Evolutionary conservation across 2,797 vertebrate species (phyloP), one percentile per base, ranked within the genome.

Genomic region (Phoeniculus purpureus): DNA sequence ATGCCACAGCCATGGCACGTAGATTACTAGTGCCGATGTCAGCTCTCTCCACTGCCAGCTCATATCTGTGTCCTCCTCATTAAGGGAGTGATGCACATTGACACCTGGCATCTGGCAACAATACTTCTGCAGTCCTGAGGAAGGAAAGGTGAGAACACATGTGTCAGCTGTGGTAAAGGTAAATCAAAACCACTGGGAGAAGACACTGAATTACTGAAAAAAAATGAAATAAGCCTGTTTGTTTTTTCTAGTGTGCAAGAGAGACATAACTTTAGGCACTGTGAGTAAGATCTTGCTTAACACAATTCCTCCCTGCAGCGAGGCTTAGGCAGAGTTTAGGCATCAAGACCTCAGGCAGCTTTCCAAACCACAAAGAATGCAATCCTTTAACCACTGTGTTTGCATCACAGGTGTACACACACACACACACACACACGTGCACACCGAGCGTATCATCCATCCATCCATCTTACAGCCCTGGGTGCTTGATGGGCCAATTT

Each of bases 101-200:
- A 87, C 94, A 80, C 43, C 48, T 68, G 85, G 61, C 92, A 90
- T 78, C 85, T 66, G 94, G 85, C 60, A 88, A 23, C 83, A 92
- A 86, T 88, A 64, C 68, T 64, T 51, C 87, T 93, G 59, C 45
- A 22, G 45, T 85, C 62, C 67, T 83, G 27, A 3, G 29, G 72
- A 85, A 74, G 29, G 51, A 82, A 81, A 93, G 75, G 85, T 50
- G 72, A 77, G 71, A 86, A 78, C 4, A 1, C 10, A 4, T 6
- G 2, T 80, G 75, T 74, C 89, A 86, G 10, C 83, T 47, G 1
- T 4, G 13, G 47, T 32, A 17, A 17, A 83, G 16, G 55, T 40
- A 52, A 56, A 68, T 73, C 54, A 51, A 55, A 65, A 27, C 71
- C 64, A 10, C 3, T 66, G 47, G 9, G 9, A 77, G 26, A 72